These are phyloP conservation scores for Florisuga fusca DNA, from an alignment of 2,797 vertebrate species.

Conservation along the genomic window DNA sequence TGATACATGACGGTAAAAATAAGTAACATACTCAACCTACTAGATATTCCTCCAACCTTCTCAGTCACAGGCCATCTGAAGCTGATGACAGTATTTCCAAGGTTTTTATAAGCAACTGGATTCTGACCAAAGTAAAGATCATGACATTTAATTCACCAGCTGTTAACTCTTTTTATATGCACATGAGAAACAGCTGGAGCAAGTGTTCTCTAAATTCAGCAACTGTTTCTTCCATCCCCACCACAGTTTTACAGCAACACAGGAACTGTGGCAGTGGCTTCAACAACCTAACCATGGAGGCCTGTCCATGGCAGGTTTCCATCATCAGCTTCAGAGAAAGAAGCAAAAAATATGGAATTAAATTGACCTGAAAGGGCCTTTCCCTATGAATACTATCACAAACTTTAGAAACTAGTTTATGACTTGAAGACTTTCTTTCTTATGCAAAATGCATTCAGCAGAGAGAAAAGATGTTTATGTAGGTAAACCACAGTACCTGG, in stretches of 20 bases:
- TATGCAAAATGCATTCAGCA: neutral
- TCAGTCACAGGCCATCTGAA: neutral
- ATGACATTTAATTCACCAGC: slow-evolving; percentile 16
- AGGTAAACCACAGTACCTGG: neutral
- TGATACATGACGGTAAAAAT: neutral
- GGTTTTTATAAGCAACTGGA: neutral
- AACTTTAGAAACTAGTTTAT: neutral
- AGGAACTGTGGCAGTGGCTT: neutral
- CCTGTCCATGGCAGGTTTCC: neutral
- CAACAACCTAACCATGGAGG: neutral
- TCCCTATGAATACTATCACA: neutral
- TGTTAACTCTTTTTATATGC: slow-evolving; percentile 16
- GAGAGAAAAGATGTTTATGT: neutral
- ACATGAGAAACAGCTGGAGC: neutral
- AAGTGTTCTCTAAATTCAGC: slow-evolving; percentile 10
- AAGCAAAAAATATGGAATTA: neutral
- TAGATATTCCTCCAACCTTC: neutral
- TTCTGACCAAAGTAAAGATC: neutral
- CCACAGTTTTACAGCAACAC: neutral
- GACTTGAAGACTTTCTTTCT: neutral
- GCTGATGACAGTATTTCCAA: neutral
- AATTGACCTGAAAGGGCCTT: neutral
- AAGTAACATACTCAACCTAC: neutral
- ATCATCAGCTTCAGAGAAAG: neutral
- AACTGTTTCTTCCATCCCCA: neutral